Base-by-base conservation (phyloP, 2,797 vertebrate genomes). In the Clarias pachynema region DNA sequence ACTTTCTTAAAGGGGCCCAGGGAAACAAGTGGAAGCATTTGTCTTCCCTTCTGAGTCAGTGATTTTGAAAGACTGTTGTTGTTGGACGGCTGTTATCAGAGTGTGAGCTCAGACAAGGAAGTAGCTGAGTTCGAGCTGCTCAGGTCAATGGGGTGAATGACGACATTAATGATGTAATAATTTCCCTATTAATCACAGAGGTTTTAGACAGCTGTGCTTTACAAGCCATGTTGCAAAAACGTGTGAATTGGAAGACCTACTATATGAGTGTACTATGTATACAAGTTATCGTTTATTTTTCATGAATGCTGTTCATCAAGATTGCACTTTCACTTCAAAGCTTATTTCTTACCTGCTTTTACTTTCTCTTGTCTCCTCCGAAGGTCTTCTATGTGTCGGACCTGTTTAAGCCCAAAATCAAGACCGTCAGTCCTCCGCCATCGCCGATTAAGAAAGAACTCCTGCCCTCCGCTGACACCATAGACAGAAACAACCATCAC, bases 321-420 rank as follows among this genome's bases (percentile, higher is more conserved):
- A 0, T 44, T 44, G 40, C 40, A 9, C 40, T 44, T 44, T 1
- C 40, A 9, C 40, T 44, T 44, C 40, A 44, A 37, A n/a, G 40
- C 12, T n/a, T 26, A 0, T 31, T 57, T 57, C 31, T 31, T 22
- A 77, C 53, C 5, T 66, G 77, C 10, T 69, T 60, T 87, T 56
- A 78, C 9, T 49, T 8, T 56, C 20, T 70, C 9, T 37, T 85
- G n/a, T 84, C 37, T 74, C 57, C 34, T 70, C 90, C 84, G 1
- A 91, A 99, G 98, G 98, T 97, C 40, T 99, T 98, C 90, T 99
- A 98, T 0, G 97, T 99, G 90, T 99, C 98, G 0, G 97, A 99
- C 93, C 96, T 99, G 91, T 99, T 99, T 94, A 98, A 98, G 89
- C 95, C 95, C 73, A 95, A 96, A 93, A 93, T 88, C 68, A 96